Percentiles rank a stretch among this genome's conserved stretches.
phyloP scores from a whole-genome alignment of 2,113 vertebrate species.

The Chlorodrepanis virens region DNA sequence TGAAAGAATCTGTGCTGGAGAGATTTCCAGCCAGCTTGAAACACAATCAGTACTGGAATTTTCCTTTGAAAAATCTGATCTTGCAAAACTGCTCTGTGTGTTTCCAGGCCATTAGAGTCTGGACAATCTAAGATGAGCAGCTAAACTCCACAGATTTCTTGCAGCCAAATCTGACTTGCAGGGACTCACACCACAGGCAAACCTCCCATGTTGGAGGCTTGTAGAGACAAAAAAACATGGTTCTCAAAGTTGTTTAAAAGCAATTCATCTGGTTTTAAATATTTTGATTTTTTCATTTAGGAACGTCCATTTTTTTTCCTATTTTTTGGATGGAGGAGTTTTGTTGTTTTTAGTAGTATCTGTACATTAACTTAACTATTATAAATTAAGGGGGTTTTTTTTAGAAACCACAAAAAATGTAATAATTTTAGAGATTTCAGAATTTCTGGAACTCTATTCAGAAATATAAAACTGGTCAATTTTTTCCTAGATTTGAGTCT shows the following conservation, averaged over 20 bases:
- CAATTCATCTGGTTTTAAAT: not conserved
- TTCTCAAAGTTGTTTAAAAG: not conserved
- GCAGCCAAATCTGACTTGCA: not conserved
- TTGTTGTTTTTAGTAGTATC: not conserved
- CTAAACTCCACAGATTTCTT: not conserved
- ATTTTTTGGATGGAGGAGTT: not conserved
- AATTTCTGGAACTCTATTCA: not conserved
- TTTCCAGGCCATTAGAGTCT: not conserved
- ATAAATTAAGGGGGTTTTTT: not conserved
- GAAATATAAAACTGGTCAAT: not conserved
- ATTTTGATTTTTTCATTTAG: not conserved
- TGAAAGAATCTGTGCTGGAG: not conserved
- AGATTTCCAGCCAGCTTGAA: not conserved
- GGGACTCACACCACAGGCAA: not conserved
- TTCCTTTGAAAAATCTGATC: conserved; percentile 2
- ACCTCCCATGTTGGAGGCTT: not conserved
- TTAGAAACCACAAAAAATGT: not conserved
- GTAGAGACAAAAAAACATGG: accelerated
- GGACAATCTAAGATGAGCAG: not conserved
- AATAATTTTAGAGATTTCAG: not conserved
- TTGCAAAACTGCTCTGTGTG: not conserved
- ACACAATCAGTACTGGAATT: conserved; percentile 7
- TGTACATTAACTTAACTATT: not conserved
- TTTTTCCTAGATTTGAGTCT: not conserved
- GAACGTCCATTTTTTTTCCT: not conserved